These are phyloP conservation scores for Synanceia verrucosa DNA, from an alignment of 2,797 vertebrate genomes.

Conservation along the genomic window DNA sequence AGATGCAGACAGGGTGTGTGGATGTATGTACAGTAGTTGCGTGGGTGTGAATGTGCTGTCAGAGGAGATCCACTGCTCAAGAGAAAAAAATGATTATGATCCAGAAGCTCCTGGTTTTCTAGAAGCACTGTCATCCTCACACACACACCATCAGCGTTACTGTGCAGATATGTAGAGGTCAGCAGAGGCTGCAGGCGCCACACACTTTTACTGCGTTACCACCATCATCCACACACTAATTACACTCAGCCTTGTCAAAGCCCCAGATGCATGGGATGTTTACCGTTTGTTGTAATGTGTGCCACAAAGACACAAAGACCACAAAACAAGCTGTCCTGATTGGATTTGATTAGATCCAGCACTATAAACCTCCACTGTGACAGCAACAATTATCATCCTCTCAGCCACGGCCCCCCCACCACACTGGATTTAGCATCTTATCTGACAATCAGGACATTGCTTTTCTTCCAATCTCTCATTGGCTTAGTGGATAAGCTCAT, in stretches of 20 bases:
- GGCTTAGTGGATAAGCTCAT: constrained; percentile 77
- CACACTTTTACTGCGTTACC: background rate
- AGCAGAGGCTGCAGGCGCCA: background rate
- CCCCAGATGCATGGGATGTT: constrained; percentile 11
- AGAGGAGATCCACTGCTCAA: background rate
- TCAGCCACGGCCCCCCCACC: constrained; percentile 22
- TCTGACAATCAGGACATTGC: constrained; percentile 76
- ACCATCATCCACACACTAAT: constrained; percentile 1
- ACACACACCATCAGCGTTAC: background rate
- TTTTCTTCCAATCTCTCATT: constrained; percentile 72
- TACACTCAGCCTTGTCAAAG: constrained; percentile 10
- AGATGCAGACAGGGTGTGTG: constrained; percentile 21
- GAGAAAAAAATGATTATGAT: background rate
- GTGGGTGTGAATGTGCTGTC: constrained; percentile 32
- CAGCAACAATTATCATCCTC: constrained; percentile 62
- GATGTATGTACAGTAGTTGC: constrained; percentile 24
- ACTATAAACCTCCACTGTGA: constrained; percentile 58
- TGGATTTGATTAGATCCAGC: constrained; percentile 66
- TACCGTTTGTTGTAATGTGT: constrained; percentile 22
- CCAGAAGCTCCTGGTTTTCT: background rate
- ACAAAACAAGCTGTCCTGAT: constrained; percentile 47
- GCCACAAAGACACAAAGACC: constrained; percentile 36
- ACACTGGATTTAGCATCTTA: constrained; percentile 74
- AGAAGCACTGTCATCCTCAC: background rate
- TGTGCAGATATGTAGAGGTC: background rate